Base-by-base conservation (phyloP, 2,797 vertebrate species). In the Alosa sapidissima region DNA sequence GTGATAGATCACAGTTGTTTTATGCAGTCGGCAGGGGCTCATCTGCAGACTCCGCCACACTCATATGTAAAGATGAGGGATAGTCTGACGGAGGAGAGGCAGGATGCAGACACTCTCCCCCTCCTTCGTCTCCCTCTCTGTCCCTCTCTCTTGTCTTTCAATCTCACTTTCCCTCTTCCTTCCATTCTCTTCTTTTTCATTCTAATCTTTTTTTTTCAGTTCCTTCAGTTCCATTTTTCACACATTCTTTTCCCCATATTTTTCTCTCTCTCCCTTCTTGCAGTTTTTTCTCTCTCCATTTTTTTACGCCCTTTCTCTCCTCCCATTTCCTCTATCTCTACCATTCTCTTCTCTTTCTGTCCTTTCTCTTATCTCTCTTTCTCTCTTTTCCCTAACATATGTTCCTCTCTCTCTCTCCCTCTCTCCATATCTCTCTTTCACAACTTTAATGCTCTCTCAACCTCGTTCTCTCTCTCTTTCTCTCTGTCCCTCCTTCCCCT, bases 51-150 rank as follows among this genome's bases (percentile, higher is more conserved):
- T 88, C 88, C 87, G 84, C 90, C 89, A 93, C 93, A 92, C 93
- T 93, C 90, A 90, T 91, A 93, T 94, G 91, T 93, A 94, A 94
- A 94, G 90, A 93, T 93, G 91, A 94, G 88, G 90, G 90, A 93
- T 89, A 91, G 92, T 90, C 91, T 89, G 88, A 84, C 84, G 87
- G 88, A 89, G 88, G 88, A 85, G 75, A 85, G 58, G 62, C 83
- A 85, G 86, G 82, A 89, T 89, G 86, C 68, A 41, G 33, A 75
- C 68, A 89, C 91, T 78, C 49, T 78, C n/a, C 52, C 6, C 41
- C 81, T 49, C 90, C 89, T 87, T 91, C 28, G 89, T 83, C 65
- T 60, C 82, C 62, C 60, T 13, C 36, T 36, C 62, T 68, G 9
- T 83, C 86, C 88, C 82, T 81, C 28, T 33, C 55, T 85, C 41